A percentile compares a stretch with the other conserved stretches of the same genome.
Evolutionary conservation across 2,888 invertebrate genomes (phyloP).

Genomic region (Drosophila longiperda): DNA sequence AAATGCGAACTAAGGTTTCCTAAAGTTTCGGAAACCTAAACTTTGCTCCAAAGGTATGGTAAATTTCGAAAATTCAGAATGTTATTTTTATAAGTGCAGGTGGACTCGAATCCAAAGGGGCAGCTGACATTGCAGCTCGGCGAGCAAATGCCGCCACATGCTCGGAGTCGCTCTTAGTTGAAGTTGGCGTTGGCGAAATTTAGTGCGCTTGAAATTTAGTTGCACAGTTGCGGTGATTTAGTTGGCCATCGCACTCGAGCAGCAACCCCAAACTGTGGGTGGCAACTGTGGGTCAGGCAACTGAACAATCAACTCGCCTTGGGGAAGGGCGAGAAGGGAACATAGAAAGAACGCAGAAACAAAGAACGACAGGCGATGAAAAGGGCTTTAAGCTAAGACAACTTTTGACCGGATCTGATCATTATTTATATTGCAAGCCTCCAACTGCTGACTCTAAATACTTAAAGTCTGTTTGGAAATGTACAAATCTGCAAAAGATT

Average conservation of each 20-base stretch:
- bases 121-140: conserved; percentile 38
- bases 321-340: not conserved
- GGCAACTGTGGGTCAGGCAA: conserved; percentile 39
- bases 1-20: not conserved
- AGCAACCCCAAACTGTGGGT: conserved; percentile 28
- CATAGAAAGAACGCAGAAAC: not conserved
- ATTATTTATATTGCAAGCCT: not conserved
- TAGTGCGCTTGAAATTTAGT: conserved; percentile 80
- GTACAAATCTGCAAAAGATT: not conserved
- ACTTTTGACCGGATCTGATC: conserved; percentile 2
- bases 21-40: not conserved
- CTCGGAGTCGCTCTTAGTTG: conserved; percentile 45
- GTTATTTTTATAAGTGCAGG: conserved; percentile 4
- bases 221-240: conserved; percentile 75
- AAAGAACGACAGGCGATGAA: conserved; percentile 6
- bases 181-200: conserved; percentile 64
- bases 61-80: not conserved
- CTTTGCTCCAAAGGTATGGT: not conserved
- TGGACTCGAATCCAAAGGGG: conserved; percentile 57
- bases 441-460: not conserved
- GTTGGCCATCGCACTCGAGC: conserved; percentile 49
- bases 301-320: conserved; percentile 37
- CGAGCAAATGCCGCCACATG: conserved; percentile 36
- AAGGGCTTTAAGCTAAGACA: conserved; percentile 1
- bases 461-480: not conserved